These are phyloP conservation scores for Molossus alvarezi DNA, from an alignment of 2,797 vertebrate species.

Conservation along the genomic window DNA sequence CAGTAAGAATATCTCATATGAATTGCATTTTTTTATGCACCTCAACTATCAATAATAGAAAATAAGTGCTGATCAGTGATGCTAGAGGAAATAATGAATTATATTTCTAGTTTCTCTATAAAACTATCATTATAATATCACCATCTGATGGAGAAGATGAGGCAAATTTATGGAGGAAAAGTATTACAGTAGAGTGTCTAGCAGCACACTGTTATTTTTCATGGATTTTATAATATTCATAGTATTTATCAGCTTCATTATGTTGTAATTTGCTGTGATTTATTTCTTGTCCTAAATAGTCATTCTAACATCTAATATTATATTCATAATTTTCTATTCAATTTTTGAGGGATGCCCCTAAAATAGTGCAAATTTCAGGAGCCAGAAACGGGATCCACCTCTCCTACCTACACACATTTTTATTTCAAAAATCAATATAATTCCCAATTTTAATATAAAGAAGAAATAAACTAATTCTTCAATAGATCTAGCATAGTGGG, in stretches of 20 bases:
- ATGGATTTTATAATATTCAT: constrained; percentile 5
- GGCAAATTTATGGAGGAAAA: background rate
- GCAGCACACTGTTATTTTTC: background rate
- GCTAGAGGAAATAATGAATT: constrained; percentile 24
- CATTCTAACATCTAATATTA: background rate
- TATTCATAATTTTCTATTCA: constrained; percentile 16
- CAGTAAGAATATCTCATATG: background rate
- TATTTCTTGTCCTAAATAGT: background rate
- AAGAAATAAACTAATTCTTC: background rate
- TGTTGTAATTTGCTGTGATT: background rate
- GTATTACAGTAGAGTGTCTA: background rate
- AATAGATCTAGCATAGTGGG: background rate
- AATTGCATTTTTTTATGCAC: background rate
- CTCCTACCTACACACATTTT: background rate
- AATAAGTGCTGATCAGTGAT: constrained; percentile 41
- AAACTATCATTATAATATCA: background rate
- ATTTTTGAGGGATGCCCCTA: background rate
- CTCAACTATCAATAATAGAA: constrained; percentile 45
- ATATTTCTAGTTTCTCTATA: constrained; percentile 48
- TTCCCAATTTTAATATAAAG: constrained; percentile 23
- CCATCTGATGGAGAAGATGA: background rate
- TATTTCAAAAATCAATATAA: constrained; percentile 17
- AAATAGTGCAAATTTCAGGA: background rate
- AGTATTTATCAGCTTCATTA: background rate
- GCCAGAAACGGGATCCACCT: background rate